Evolutionary conservation across 1,140 invertebrate species (phyloP).

Genomic region (Ceratina japonica): DNA sequence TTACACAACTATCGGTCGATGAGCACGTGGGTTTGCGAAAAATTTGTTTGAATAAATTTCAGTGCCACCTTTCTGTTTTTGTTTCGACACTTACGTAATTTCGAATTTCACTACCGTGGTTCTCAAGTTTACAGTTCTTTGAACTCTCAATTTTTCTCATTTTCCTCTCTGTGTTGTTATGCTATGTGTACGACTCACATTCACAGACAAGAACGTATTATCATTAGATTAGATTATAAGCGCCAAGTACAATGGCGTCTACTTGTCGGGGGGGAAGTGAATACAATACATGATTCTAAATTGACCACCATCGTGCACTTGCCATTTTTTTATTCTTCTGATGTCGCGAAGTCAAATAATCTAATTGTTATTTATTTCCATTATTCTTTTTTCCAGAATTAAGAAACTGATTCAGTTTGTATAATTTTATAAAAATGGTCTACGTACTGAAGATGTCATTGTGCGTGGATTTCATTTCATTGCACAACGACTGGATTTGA

Average conservation of each 20-base stretch:
- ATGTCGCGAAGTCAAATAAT: too few species aligned
- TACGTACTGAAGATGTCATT: too few species aligned
- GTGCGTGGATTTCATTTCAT: too few species aligned
- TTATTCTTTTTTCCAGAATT: too few species aligned
- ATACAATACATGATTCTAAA: constrained; percentile 39
- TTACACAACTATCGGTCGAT: constrained; percentile 35
- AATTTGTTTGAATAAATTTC: background rate
- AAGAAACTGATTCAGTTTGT: too few species aligned
- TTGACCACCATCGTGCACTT: constrained; percentile 8
- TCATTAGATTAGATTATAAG: constrained; percentile 73
- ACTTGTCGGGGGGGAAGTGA: constrained; percentile 50
- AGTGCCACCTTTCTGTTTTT: too few species aligned
- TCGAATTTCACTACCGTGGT: background rate
- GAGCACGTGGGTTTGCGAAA: constrained; percentile 3
- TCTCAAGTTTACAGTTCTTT: background rate
- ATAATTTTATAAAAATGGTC: too few species aligned
- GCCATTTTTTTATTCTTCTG: too few species aligned
- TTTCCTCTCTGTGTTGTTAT: background rate
- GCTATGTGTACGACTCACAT: constrained; percentile 16
- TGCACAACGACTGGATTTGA: too few species aligned
- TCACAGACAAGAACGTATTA: constrained; percentile 42
- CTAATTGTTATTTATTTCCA: too few species aligned
- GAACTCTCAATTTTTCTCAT: background rate
- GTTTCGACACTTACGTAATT: background rate
- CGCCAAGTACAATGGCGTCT: constrained; percentile 65